phyloP scores from a whole-genome alignment of 2,888 invertebrate species.

The Labia minor region DNA sequence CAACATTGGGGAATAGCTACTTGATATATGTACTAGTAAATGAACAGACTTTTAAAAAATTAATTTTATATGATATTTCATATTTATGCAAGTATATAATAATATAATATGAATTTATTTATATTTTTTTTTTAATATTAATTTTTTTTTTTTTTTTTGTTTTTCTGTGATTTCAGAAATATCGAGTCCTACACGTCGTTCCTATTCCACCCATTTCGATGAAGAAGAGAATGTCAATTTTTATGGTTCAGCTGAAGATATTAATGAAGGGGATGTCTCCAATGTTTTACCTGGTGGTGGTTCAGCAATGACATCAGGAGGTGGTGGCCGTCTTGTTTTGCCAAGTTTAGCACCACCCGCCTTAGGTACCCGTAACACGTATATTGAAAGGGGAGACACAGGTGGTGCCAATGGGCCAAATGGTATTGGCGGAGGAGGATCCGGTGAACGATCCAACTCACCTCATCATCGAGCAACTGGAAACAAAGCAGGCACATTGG shows the following conservation, averaged over 20 bases:
- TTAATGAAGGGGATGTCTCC: conserved; percentile 45
- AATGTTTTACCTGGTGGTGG: conserved; percentile 33
- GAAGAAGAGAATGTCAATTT: conserved; percentile 46
- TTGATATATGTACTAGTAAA: no score
- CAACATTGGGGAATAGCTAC: no score
- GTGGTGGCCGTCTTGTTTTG: background rate
- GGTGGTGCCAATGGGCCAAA: background rate
- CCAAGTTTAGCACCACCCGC: conserved; percentile 23
- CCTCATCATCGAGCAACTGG: background rate
- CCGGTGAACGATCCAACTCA: background rate
- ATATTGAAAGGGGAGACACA: conserved; percentile 18
- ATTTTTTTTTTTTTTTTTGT: no score
- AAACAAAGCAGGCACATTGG: background rate
- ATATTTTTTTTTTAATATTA: no score
- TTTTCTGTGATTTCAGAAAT: conserved; percentile 48
- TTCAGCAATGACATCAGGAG: background rate
- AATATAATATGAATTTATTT: no score
- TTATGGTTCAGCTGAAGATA: conserved; percentile 60
- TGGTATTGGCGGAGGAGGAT: background rate
- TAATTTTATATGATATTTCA: no score
- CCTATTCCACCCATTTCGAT: conserved; percentile 40
- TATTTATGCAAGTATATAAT: no score
- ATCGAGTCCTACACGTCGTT: conserved; percentile 54
- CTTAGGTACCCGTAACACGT: conserved; percentile 23
- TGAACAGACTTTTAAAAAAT: no score